phyloP scores from a whole-genome alignment of 1,140 invertebrate genomes.

The Diabrotica virgifera region DNA sequence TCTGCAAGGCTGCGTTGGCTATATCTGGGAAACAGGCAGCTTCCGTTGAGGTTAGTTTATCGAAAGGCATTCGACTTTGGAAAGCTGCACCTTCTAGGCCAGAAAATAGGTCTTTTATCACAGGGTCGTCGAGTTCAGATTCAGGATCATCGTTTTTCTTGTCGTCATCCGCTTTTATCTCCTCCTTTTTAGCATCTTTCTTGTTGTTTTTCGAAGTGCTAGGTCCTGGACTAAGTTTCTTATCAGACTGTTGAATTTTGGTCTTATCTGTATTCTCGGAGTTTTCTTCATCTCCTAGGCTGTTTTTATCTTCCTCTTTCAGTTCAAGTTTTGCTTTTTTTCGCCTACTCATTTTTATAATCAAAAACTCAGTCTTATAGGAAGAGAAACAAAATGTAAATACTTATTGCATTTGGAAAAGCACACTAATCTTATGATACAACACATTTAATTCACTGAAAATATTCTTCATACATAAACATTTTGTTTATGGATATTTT shows the following conservation, averaged over 20 bases:
- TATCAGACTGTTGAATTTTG: conserved; percentile 52
- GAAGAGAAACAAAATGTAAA: no score
- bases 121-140: conserved; percentile 47
- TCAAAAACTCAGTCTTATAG: background rate
- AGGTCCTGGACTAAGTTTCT: conserved; percentile 45
- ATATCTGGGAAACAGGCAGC: conserved; percentile 92
- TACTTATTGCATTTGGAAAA: no score
- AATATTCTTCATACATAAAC: no score
- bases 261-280: conserved; percentile 62
- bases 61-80: conserved; percentile 89
- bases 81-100: conserved; percentile 90
- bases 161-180: conserved; percentile 49
- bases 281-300: conserved; percentile 61
- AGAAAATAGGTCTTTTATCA: conserved; percentile 48
- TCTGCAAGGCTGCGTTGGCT: conserved; percentile 72
- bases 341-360: conserved; percentile 61
- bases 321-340: conserved; percentile 68
- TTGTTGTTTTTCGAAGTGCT: conserved; percentile 45
- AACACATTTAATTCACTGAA: no score
- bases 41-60: conserved; percentile 92
- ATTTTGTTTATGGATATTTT: no score
- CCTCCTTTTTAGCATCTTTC: conserved; percentile 53
- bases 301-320: conserved; percentile 67
- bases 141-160: conserved; percentile 53
- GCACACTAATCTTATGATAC: no score